Base-by-base conservation (phyloP, 1,140 invertebrate genomes). In the Drosophila truncata region DNA sequence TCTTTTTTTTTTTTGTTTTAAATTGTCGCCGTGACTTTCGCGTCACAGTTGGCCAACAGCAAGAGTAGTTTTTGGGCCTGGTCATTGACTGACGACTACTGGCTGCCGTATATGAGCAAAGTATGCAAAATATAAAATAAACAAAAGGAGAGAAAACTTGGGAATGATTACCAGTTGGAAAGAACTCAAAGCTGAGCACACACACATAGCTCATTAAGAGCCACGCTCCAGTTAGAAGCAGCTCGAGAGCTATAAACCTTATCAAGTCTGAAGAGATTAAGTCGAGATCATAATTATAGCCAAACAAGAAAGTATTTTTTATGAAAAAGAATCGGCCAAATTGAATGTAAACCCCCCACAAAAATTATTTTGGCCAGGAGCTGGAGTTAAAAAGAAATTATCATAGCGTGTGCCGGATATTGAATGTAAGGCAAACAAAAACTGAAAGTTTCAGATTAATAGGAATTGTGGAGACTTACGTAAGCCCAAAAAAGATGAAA, bases 21-120 rank as follows among this genome's bases (percentile, higher is more conserved):
- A 75, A 64, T 78, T 78, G 79, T 79, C 79, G 74, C 79, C 66
- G 50, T 54, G 80, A 86, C 83, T 88, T 88, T 86, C 83, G 84
- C 83, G 84, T 86, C 83, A 86, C 84, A 88, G 63, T 83, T 86
- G 83, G 80, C 76, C 57, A 80, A 41, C 55, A 76, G 55, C 54
- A 70, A 55, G 71, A 70, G 55, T 46, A 39, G 49, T 39, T 44
- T 80, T 65, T 44, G 37, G 46, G 63, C 46, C 50, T 73, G 80
- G 52, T 55, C 52, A 55, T 55, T 55, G 52, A 55, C 52, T 55
- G 52, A 14, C 50, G 25, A 27, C 46, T 20, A 27, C 46, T 20
- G 58, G 65, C 74, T 20, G 49, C 25, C 23, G 14, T 47, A 37
- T 20, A 20, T 31, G 39, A 54, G 33, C 41, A 20, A 55, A 37